Base-by-base conservation (phyloP, 2,797 vertebrate genomes). In the Anolis apletophallus region DNA sequence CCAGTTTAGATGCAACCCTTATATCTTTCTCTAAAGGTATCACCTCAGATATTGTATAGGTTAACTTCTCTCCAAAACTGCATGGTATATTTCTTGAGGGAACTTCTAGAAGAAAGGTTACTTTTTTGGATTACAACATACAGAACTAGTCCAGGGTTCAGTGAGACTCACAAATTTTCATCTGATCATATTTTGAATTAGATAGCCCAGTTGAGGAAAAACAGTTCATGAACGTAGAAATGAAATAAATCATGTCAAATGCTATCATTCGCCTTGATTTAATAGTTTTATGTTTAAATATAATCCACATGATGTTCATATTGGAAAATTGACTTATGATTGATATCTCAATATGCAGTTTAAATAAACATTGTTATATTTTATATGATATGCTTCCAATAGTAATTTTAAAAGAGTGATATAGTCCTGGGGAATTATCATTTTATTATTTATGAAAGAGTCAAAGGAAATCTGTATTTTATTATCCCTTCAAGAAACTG, bases 391-490 rank as follows among this genome's bases (percentile, higher is more conserved):
- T 50, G 32, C 23, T 87, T 19, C 23, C 46, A 16, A 74, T 0
- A 23, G 69, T 0, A 11, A 23, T 21, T 21, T 0, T 0, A 80
- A 74, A 78, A 36, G 0, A 10, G 83, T 89, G 14, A 84, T 54
- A 72, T 36, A 5, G 19, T 36, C 5, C 29, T 9, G n/a, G 85
- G 29, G 9, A 57, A 0, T 14, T 79, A 36, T 0, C 1, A 3
- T 2, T 61, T 57, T 16, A 40, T 59, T 0, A 0, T 0, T 81
- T 67, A 1, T 32, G 21, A 0, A 50, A 71, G 6, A 55, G 40
- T 0, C 17, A 64, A 46, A 67, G 12, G 23, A 12, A 13, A 40
- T 73, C n/a, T 23, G n/a, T 29, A 64, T 61, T 16, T 32, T 12
- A 64, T 64, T 32, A 50, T 23, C 40, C 23, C 68, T 67, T 34